Conservation (phyloP, 1,140 invertebrate species). For the Aphidius gifuensis region DNA sequence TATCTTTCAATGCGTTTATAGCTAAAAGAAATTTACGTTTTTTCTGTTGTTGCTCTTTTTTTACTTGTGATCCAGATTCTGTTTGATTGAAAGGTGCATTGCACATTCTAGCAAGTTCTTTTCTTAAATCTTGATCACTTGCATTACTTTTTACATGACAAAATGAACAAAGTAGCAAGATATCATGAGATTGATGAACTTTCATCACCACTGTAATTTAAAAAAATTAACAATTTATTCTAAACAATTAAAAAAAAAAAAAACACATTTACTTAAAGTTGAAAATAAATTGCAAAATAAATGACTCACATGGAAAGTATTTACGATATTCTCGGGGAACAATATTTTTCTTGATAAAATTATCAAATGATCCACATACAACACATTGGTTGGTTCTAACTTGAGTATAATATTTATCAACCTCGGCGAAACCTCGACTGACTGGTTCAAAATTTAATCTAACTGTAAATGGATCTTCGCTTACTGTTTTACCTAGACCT, state of each 20-base stretch:
- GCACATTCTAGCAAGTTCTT: constrained; percentile 62
- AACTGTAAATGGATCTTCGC: constrained; percentile 68
- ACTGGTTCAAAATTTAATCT: constrained; percentile 79
- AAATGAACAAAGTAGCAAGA: constrained; percentile 69
- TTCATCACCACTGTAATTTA: constrained; percentile 63
- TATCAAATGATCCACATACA: constrained; percentile 71
- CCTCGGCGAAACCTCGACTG: constrained; percentile 67
- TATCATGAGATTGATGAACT: constrained; percentile 80
- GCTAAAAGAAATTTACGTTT: constrained; percentile 63
- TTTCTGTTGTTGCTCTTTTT: constrained; percentile 30
- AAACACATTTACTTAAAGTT: too few relatives aligned
- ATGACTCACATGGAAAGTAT: constrained; percentile 63
- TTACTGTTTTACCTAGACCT: constrained; percentile 61
- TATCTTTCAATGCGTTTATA: constrained; percentile 62
- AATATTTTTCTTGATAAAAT: constrained; percentile 76
- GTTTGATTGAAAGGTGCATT: constrained; percentile 59
- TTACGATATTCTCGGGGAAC: constrained; percentile 83
- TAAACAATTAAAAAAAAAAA: too few relatives aligned
- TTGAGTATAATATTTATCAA: constrained; percentile 70
- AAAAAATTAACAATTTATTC: too few relatives aligned
- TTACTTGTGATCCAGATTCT: constrained; percentile 36
- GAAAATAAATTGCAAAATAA: too few relatives aligned
- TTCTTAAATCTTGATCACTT: constrained; percentile 64
- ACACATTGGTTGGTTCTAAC: constrained; percentile 81
- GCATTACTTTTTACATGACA: constrained; percentile 75